phyloP scores from a whole-genome alignment of 2,797 vertebrate species.

The Pteronotus mesoamericanus region DNA sequence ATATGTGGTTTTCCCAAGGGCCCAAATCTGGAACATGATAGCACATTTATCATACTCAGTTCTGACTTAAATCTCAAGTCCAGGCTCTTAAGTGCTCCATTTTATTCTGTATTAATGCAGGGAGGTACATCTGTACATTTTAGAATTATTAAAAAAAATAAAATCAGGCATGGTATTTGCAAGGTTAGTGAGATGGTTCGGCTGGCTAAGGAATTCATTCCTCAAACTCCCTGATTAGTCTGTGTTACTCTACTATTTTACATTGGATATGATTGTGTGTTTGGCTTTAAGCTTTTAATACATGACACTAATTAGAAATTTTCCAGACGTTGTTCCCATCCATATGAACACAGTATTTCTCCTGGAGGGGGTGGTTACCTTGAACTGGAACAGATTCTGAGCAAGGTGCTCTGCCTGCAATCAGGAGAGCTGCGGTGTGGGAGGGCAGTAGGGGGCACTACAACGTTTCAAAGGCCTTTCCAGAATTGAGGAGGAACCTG shows the following conservation, averaged over 20 bases:
- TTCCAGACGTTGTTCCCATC: not conserved
- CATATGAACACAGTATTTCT: not conserved
- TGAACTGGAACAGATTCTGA: not conserved
- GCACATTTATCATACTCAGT: not conserved
- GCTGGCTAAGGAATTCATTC: not conserved
- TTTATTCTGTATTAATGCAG: not conserved
- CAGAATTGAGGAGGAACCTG: not conserved
- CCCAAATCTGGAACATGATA: not conserved
- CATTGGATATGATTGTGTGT: not conserved
- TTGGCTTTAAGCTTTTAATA: conserved; percentile 28
- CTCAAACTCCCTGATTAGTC: not conserved
- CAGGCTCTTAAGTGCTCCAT: not conserved
- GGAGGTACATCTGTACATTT: not conserved
- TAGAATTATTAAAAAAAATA: not conserved
- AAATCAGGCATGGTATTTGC: not conserved
- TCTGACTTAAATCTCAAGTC: not conserved
- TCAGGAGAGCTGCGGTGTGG: not conserved
- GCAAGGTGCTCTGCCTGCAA: not conserved
- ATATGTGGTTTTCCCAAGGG: not conserved
- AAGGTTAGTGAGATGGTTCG: not conserved
- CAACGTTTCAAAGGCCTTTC: not conserved
- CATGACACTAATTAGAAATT: conserved; percentile 2
- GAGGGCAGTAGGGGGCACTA: not conserved
- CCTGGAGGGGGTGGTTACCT: not conserved
- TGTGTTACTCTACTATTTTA: not conserved